These are phyloP conservation scores for Urocynchramus pylzowi DNA, from an alignment of 2,113 vertebrate genomes.

Conservation along the genomic window DNA sequence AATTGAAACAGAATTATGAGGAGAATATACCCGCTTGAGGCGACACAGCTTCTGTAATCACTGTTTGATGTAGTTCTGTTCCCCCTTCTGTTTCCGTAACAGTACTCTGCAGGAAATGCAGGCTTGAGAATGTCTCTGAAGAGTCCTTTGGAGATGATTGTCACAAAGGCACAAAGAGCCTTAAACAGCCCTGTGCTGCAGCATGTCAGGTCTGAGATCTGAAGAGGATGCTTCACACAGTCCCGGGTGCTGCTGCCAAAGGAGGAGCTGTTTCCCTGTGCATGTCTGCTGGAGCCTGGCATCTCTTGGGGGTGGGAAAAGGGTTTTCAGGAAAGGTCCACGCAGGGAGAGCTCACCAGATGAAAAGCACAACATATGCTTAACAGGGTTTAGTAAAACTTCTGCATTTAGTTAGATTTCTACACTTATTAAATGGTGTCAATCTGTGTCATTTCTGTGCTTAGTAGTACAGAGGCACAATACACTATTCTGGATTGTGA, in stretches of 20 bases:
- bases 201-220: background rate
- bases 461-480: background rate
- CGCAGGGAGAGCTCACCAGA: background rate
- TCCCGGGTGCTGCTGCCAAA: background rate
- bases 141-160: background rate
- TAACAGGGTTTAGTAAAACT: background rate
- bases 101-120: background rate
- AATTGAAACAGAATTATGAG: background rate
- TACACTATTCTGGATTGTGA: accelerated
- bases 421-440: background rate
- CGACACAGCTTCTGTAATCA: background rate
- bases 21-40: background rate
- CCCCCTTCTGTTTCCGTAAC: background rate
- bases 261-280: background rate
- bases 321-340: background rate
- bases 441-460: background rate
- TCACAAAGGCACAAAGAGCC: background rate
- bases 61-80: background rate
- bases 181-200: background rate
- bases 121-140: background rate
- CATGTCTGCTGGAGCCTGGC: background rate
- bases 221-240: background rate
- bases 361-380: accelerated
- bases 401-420: background rate
- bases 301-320: background rate